Evolutionary conservation across 2,797 vertebrate species (phyloP), one percentile per base, ranked within the genome.

Genomic region (Sus cebifrons): DNA sequence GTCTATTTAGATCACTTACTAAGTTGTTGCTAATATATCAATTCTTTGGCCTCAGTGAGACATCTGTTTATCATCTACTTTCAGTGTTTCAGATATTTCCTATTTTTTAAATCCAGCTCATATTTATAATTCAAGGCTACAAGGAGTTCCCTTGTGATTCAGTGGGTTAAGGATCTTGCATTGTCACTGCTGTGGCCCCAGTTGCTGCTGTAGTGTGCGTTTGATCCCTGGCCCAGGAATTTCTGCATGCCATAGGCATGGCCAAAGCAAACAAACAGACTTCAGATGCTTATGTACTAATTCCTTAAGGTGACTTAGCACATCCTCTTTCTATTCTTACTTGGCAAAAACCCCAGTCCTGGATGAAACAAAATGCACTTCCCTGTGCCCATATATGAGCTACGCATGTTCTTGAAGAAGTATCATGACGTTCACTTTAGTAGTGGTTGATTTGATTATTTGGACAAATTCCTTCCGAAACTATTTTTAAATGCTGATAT

Each of bases 381-480:
- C 20, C 89, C 25, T 75, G 12, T 8, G 32, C 87, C 49, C 32
- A n/a, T 89, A 77, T 29, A 21, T 87, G 27, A 25, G 36, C 6
- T 54, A 44, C 64, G 60, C 65, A 3, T 70, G 21, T 85, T 96
- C 25, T 25, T 93, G 27, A 95, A 94, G 60, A 91, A 94, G 87
- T 85, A 71, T 52, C 20, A 9, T 84, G 49, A 94, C 44, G 93
- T 92, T 49, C 16, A 56, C 62, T 29, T 95, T 95, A 10, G 17
- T 86, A 49, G 65, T 83, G 32, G 17, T 70, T 89, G 65, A 88
- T 25, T 91, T 83, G 36, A 82, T 91, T 85, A 91, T 73, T 87
- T 94, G 52, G 40, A n/a, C 25, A 87, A 15, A 83, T 91, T 90
- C 71, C 4, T 36, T 84, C 20, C 44, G 52, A 93, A 92, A 92